Percentiles rank a stretch among this genome's conserved stretches.
These are phyloP conservation scores for Coreoperca whiteheadi DNA, from an alignment of 2,113 vertebrate species.

Conservation along the genomic window DNA sequence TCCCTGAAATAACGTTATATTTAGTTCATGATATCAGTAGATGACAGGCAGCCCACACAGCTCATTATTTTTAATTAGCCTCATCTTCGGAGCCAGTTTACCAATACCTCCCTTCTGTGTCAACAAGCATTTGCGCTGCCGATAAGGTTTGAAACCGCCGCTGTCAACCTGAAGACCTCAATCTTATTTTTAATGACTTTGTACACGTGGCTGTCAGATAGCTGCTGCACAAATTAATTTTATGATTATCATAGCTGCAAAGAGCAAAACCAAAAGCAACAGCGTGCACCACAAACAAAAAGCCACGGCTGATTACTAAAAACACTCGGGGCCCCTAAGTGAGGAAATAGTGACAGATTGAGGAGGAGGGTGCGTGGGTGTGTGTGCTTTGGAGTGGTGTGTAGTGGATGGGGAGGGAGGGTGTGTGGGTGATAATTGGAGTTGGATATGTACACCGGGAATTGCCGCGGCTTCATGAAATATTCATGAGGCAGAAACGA, in stretches of 20 bases:
- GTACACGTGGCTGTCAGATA: background rate
- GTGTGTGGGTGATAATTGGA: conserved; percentile 69
- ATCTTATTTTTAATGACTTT: background rate
- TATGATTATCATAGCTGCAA: background rate
- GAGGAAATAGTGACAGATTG: background rate
- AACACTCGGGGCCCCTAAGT: background rate
- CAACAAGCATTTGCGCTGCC: background rate
- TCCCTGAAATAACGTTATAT: background rate
- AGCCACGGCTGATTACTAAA: conserved; percentile 8
- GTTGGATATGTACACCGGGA: conserved; percentile 62
- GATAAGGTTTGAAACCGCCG: background rate
- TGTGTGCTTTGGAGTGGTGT: background rate
- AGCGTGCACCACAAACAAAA: background rate
- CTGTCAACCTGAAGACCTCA: background rate
- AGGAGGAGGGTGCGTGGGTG: conserved; percentile 18
- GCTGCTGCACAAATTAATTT: background rate
- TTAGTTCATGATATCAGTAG: too few species aligned
- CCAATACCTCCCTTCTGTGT: background rate
- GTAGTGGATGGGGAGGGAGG: conserved; percentile 24
- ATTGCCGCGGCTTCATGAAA: conserved; percentile 66
- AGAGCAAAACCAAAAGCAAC: background rate
- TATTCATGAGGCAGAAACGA: conserved; percentile 71
- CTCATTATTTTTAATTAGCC: conserved; percentile 30
- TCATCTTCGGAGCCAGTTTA: background rate
- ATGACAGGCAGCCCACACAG: background rate